phyloP scores from a whole-genome alignment of 2,888 invertebrate genomes.

The Globia sparganii region DNA sequence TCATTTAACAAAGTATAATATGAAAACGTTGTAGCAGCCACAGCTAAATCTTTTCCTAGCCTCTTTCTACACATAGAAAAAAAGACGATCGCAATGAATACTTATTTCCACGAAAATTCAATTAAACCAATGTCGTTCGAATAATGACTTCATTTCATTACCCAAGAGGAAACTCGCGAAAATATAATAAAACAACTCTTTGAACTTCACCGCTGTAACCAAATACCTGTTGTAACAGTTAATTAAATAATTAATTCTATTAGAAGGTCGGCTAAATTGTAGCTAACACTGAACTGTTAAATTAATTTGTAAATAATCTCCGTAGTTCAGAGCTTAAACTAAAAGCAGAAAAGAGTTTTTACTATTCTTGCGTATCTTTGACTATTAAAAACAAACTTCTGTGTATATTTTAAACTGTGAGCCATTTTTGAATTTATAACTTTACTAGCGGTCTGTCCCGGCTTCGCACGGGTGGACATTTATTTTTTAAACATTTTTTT shows the following conservation, averaged over 20 bases:
- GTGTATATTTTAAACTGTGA: neutral
- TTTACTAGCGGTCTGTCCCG: no score
- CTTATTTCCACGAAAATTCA: no score
- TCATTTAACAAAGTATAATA: neutral
- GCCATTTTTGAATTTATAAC: neutral
- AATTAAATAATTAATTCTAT: slow-evolving; percentile 42
- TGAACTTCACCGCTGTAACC: slow-evolving; percentile 9
- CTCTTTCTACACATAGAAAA: neutral
- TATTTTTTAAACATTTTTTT: no score
- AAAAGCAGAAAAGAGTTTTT: neutral
- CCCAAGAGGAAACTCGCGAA: slow-evolving; percentile 7
- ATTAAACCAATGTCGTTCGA: neutral
- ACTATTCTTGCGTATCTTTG: neutral
- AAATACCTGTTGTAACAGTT: slow-evolving; percentile 13
- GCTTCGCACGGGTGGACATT: no score
- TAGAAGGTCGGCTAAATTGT: slow-evolving; percentile 15
- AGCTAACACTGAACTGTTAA: slow-evolving; percentile 27
- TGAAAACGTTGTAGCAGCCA: neutral
- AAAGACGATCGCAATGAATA: no score
- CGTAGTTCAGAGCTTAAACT: neutral
- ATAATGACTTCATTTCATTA: neutral
- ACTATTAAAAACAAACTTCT: neutral
- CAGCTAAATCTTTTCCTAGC: neutral
- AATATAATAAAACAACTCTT: slow-evolving; percentile 8
- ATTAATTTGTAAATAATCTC: slow-evolving; percentile 11